Conservation (phyloP, 2,797 vertebrate species). For the Myiothlypis coronata region DNA sequence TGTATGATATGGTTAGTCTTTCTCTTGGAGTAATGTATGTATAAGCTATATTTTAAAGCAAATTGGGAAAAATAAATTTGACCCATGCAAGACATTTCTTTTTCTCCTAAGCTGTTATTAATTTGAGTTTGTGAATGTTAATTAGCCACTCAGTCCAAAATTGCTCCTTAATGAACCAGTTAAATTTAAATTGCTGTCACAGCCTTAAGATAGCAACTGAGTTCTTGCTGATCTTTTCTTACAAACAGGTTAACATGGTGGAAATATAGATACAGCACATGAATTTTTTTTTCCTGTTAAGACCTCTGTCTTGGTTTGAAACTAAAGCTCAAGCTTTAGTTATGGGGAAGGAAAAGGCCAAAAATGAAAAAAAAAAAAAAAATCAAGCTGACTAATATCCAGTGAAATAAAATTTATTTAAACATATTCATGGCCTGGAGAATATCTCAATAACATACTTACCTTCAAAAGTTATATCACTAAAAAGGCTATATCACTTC, state of each 20-base stretch:
- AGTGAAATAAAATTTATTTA: not conserved
- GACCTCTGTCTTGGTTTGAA: not conserved
- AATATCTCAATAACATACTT: not conserved
- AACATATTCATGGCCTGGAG: not conserved
- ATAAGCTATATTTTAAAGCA: not conserved
- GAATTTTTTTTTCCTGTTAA: not conserved
- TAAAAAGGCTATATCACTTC: not conserved
- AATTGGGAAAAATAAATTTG: not conserved
- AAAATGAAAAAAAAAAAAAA: not conserved
- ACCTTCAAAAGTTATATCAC: not conserved
- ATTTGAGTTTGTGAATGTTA: conserved; percentile 8
- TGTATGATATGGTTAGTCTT: not conserved
- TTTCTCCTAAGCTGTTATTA: not conserved
- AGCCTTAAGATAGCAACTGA: not conserved
- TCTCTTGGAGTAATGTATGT: not conserved
- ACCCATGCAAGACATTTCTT: not conserved
- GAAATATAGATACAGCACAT: not conserved
- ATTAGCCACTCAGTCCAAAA: conserved; percentile 13
- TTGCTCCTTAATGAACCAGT: conserved; percentile 22
- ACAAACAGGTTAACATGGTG: not conserved
- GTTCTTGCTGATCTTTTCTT: not conserved
- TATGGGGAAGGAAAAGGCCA: not conserved
- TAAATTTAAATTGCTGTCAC: conserved; percentile 1
- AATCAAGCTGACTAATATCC: not conserved
- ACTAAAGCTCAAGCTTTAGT: not conserved